Conservation (phyloP, 2,797 vertebrate genomes). For the Varecia variegata region DNA sequence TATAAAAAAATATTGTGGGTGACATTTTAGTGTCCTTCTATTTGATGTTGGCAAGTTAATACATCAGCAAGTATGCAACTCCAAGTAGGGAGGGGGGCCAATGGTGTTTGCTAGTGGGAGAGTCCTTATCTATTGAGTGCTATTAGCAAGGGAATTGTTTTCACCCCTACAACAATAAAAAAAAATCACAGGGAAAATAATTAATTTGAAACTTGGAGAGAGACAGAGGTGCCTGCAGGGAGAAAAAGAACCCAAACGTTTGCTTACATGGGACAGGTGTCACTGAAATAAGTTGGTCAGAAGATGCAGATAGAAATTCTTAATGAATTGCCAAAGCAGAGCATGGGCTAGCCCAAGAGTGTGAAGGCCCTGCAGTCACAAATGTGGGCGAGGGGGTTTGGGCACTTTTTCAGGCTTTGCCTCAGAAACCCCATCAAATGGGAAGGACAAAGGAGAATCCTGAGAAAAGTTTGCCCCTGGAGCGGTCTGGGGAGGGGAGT, state of each 20-base stretch:
- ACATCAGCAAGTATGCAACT: not conserved
- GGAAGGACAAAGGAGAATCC: too few species aligned
- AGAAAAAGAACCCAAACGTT: accelerated
- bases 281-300: not conserved
- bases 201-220: not conserved
- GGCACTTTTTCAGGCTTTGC: not conserved
- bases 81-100: accelerated
- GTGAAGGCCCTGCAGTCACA: not conserved
- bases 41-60: not conserved
- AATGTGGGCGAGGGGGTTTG: accelerated
- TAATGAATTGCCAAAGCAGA: not conserved
- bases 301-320: not conserved
- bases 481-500: not conserved
- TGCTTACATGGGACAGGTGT: not conserved
- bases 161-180: not conserved
- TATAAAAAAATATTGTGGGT: not conserved
- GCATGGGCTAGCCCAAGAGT: too few species aligned
- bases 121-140: not conserved
- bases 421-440: not conserved
- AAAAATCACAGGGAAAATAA: not conserved
- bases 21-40: not conserved
- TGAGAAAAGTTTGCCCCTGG: accelerated
- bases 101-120: accelerated
- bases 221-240: too few species aligned
- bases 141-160: not conserved